phyloP scores from a whole-genome alignment of 2,797 vertebrate genomes.

The Anas georgica region DNA sequence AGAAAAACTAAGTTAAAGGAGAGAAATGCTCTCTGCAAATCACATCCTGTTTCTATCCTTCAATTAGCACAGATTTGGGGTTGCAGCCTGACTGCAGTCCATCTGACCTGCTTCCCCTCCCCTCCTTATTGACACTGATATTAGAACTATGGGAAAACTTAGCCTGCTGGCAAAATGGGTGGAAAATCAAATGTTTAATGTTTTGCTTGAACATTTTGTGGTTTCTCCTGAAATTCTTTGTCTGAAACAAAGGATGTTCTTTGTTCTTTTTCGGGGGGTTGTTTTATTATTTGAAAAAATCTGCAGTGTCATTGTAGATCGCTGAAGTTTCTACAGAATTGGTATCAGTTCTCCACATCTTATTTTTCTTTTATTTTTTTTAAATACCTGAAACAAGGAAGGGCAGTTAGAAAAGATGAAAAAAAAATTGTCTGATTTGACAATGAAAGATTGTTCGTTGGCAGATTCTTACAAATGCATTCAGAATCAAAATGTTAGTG shows the following conservation, averaged over 20 bases:
- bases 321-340: conserved; percentile 13
- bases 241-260: conserved; percentile 67
- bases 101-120: not conserved
- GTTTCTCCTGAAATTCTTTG: conserved; percentile 68
- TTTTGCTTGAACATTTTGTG: conserved; percentile 70
- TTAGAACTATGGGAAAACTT: conserved; percentile 43
- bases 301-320: conserved; percentile 17
- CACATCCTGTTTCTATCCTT: not conserved
- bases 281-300: not conserved
- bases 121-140: conserved; percentile 42
- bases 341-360: not conserved
- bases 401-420: not conserved
- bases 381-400: not conserved
- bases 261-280: conserved; percentile 9
- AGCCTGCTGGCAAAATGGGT: conserved; percentile 60
- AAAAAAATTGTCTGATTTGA: not conserved
- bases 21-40: not conserved
- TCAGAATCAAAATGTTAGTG: conserved; percentile 36
- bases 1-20: not conserved
- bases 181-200: conserved; percentile 70
- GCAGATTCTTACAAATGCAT: conserved; percentile 23
- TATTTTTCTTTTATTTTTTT: not conserved
- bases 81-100: not conserved
- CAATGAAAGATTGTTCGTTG: not conserved
- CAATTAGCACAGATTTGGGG: not conserved